Base-by-base conservation (phyloP, 2,113 vertebrate genomes). In the Lota lota region DNA sequence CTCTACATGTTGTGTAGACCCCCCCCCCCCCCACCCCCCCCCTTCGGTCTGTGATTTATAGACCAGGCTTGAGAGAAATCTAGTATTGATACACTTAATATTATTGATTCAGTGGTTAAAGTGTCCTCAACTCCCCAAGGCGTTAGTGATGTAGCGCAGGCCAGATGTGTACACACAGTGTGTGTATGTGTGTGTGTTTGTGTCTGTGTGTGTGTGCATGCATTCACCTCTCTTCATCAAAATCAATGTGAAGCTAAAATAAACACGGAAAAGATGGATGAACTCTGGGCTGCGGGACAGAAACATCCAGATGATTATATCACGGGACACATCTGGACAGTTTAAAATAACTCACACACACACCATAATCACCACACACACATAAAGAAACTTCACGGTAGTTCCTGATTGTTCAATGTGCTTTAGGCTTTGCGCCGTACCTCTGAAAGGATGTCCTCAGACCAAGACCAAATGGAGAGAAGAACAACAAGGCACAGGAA, bases 301-400 rank as follows among this genome's bases (percentile, higher is more conserved):
- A 82, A 83, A 80, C 61, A 74, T 67, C 74, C 75, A 87, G 78
- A 86, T 88, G 83, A 87, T 87, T 81, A 75, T 78, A 88, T 89
- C 88, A 81, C n/a, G 61, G 59, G 64, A 62, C 78, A 88, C 89
- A 89, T 89, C 83, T 88, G 88, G 82, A 22, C 68, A 64, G 85
- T 79, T 87, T 88, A 89, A 90, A 88, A 89, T 88, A 57, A 68
- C 14, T 68, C 53, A 67, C 54, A 67, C 66, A 59, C 63, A 65
- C 64, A 53, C 20, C 59, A 20, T 17, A 18, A 61, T 47, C 50
- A 63, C 47, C 51, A 24, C 24, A 6, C 4, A 57, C 54, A 64
- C 21, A 36, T 18, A 40, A 17, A 18, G 53, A 6, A 56, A 53
- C 51, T 53, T 56, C 60, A 24, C 63, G 0, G 3, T 68, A 81